phyloP scores from a whole-genome alignment of 1,140 invertebrate genomes.

The Calliphora vicina region DNA sequence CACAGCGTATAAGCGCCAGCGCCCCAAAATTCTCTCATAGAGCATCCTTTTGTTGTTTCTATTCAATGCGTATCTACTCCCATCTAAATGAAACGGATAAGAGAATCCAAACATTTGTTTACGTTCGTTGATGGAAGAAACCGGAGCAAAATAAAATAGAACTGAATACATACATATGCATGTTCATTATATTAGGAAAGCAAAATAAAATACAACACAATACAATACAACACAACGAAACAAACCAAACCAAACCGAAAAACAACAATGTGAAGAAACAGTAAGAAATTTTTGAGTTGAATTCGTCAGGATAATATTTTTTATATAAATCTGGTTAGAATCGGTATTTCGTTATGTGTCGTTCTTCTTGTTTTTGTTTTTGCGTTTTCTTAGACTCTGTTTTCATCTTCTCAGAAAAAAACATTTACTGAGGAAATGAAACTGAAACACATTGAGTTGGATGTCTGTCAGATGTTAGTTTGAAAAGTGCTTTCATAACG shows the following conservation, averaged over 20 bases:
- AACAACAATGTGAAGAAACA: background rate
- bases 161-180: background rate
- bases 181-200: background rate
- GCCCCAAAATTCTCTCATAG: background rate
- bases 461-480: slow-evolving; percentile 25
- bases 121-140: background rate
- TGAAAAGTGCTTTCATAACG: slow-evolving; percentile 25
- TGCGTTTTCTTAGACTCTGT: background rate
- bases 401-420: background rate
- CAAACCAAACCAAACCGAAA: too few relatives aligned
- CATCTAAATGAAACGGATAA: background rate
- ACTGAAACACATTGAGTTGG: slow-evolving; percentile 29
- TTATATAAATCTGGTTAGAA: background rate
- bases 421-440: background rate
- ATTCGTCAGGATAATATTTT: background rate
- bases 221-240: too few relatives aligned
- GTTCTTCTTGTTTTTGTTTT: background rate
- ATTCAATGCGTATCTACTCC: background rate
- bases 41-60: background rate
- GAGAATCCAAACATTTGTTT: background rate
- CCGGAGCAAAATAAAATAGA: background rate
- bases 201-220: background rate
- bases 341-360: background rate
- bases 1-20: background rate
- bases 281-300: background rate